These are phyloP conservation scores for Megastigmus dorsalis DNA, from an alignment of 2,888 invertebrate species.

Conservation along the genomic window DNA sequence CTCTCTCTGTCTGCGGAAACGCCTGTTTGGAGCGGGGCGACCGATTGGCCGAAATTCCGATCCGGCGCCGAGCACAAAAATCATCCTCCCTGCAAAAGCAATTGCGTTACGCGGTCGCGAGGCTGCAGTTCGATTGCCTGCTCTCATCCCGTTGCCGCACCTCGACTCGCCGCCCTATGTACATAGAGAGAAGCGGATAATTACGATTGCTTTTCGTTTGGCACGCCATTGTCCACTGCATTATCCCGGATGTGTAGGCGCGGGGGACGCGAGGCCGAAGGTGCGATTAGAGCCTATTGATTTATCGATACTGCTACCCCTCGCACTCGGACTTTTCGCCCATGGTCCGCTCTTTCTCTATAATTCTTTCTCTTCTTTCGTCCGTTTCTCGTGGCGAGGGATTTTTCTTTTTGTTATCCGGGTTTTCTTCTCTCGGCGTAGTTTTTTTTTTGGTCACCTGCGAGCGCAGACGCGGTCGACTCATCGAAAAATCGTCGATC, in stretches of 20 bases:
- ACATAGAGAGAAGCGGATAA: slow-evolving; percentile 10
- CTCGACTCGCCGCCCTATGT: too few relatives aligned
- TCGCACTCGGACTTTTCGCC: slow-evolving; percentile 36
- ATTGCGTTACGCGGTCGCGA: slow-evolving; percentile 25
- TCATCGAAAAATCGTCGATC: too few relatives aligned
- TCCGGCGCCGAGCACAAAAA: slow-evolving; percentile 20
- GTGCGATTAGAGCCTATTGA: slow-evolving; percentile 49
- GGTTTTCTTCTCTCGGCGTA: not conserved
- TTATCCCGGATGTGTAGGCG: not conserved
- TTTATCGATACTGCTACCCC: slow-evolving; percentile 45
- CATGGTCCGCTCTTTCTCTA: not conserved
- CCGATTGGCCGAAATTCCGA: not conserved
- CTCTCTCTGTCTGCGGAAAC: too few relatives aligned
- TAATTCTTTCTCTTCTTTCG: not conserved
- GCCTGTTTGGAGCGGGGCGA: not conserved
- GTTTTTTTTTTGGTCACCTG: not conserved
- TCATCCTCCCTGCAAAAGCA: not conserved
- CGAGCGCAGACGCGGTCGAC: too few relatives aligned
- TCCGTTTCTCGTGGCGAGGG: not conserved
- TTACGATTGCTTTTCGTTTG: slow-evolving; percentile 57
- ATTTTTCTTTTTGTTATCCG: not conserved
- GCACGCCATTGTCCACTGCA: slow-evolving; percentile 37
- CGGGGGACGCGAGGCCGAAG: slow-evolving; percentile 10
- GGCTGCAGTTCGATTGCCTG: too few relatives aligned
- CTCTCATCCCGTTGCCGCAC: not conserved